Conservation (phyloP, 2,113 vertebrate species). For the Pogonocichla stellata region DNA sequence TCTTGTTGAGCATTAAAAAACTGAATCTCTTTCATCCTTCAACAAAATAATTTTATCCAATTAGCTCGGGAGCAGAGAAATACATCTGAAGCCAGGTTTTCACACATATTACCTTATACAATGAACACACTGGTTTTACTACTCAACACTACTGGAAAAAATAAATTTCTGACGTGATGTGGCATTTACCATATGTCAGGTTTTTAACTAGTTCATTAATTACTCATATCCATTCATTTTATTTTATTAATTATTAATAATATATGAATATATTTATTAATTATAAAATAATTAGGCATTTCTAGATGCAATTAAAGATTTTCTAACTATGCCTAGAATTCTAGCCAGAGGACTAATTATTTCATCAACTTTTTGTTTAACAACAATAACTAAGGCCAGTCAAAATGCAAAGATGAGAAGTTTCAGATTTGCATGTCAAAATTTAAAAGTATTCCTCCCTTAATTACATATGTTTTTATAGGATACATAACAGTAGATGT, state of each 20-base stretch:
- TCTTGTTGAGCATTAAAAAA: not conserved
- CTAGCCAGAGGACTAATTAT: not conserved
- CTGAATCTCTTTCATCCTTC: not conserved
- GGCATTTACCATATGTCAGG: not conserved
- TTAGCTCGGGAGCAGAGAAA: not conserved
- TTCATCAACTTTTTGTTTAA: not conserved
- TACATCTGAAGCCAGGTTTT: not conserved
- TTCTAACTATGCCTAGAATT: not conserved
- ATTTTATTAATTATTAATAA: not conserved
- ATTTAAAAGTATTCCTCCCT: not conserved
- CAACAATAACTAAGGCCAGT: not conserved
- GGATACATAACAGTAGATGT: not conserved
- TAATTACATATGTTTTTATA: not conserved
- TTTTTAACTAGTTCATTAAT: not conserved
- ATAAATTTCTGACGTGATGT: not conserved
- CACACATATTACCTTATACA: not conserved
- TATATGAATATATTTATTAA: not conserved
- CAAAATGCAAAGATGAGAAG: not conserved
- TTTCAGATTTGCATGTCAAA: not conserved
- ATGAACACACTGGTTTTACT: not conserved
- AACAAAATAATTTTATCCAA: not conserved
- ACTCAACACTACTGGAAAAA: not conserved
- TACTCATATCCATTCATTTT: not conserved
- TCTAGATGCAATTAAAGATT: not conserved
- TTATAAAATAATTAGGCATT: not conserved